Base-by-base conservation (phyloP, 2,113 vertebrate species). In the Climacteris rufus region DNA sequence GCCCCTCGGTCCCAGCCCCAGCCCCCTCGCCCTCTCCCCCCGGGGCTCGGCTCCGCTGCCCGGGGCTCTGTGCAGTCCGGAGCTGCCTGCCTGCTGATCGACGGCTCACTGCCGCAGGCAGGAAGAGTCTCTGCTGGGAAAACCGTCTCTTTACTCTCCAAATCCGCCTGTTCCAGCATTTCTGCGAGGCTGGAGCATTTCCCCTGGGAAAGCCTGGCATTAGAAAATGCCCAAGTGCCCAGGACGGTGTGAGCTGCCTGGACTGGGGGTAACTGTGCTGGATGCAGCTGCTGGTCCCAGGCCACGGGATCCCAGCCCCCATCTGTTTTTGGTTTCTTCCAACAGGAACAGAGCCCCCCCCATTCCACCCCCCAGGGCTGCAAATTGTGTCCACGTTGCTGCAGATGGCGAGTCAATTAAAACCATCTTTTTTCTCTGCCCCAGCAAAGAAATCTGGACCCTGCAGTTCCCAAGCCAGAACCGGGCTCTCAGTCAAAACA, bases 271-370 rank as follows among this genome's bases (percentile, higher is more conserved):
- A 65, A 74, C 24, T 5, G 0, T 3, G 15, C 23, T 13, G 28
- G 30, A 31, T 45, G 35, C 3, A 2, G 50, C 28, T 11, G 2
- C 7, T 12, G 53, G 79, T 47, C 57, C 27, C n/a, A 47, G 65
- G 35, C 17, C 39, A 3, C 1, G 1, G n/a, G 24, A 85, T 69
- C 49, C 52, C 64, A 74, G n/a, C 23, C 17, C 60, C 30, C 85
- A 70, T 72, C 53, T 86, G 90, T 9, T 95, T 92, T 69, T 85
- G 63, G 17, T 92, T 92, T 88, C 69, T 76, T 53, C 44, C 66
- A 76, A 22, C 39, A 85, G 53, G n/a, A 65, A 8, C 31, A 89
- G 85, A 83, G 6, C 16, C 31, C 47, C n/a, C 16, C 9, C 33
- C 2, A 0, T 57, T 52, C 56, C 81, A 52, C 40, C 57, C 65